Evolutionary conservation across 2,797 vertebrate genomes (phyloP), one percentile per base, ranked within the genome.

Genomic region (Cacajao melanocephalus): DNA sequence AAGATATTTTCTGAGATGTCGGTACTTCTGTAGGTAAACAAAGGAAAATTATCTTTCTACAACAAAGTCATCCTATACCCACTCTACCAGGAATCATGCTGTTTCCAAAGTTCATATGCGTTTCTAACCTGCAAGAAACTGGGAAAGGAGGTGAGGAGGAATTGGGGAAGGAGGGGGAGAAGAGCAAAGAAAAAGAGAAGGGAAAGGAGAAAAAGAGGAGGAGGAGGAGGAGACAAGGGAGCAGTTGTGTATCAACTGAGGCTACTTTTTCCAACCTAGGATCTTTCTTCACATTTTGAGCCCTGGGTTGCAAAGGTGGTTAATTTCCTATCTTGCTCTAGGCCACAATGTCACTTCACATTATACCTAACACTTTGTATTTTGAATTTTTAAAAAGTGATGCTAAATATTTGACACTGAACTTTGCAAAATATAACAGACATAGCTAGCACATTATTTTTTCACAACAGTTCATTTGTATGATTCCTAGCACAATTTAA

Each of bases 381-480:
- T 83, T 61, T 79, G 94, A 82, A 52, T 93, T 61, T 90, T n/a
- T 20, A 72, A 70, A 79, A 70, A 72, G 14, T 24, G 30, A 85
- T 75, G 33, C 36, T 92, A 88, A 91, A 76, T 95, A 75, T 93
- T 94, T 95, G 80, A 61, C 67, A 70, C 26, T 55, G 87, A 96
- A 5, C 52, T 95, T 96, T 95, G 22, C 61, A 93, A 90, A 95
- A 95, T 78, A 92, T 48, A 85, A 84, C 91, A 93, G 46, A 82
- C 48, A 41, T 19, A 61, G 17, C 39, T n/a, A 72, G 36, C 52
- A 88, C 19, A 4, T 55, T 89, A 50, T 95, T 89, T 79, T 48
- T 26, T 70, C 52, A 24, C n/a, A 86, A 41, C 1, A 44, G 33
- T 96, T 96, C 55, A 76, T 85, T 88, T 93, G 48, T 88, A 50